phyloP scores from a whole-genome alignment of 1,140 invertebrate species.

The Heliothis subflexa region DNA sequence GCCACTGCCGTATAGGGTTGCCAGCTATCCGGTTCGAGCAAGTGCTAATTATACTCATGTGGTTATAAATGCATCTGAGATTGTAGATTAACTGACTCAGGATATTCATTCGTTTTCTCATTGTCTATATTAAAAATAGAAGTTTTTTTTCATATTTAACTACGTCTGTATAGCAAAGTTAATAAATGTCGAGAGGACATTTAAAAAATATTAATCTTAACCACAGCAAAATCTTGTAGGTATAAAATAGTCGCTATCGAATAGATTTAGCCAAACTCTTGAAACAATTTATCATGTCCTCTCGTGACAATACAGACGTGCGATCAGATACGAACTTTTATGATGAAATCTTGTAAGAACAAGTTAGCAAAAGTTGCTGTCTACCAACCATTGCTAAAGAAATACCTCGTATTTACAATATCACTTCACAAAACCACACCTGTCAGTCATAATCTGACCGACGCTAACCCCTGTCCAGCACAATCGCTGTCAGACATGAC shows the following conservation, averaged over 20 bases:
- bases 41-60: constrained; percentile 8
- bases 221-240: too few species aligned
- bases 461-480: neutral
- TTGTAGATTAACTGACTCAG: neutral
- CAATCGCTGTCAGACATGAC: constrained; percentile 6
- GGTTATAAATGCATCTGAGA: constrained; percentile 12
- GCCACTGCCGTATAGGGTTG: constrained; percentile 24
- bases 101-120: constrained; percentile 4
- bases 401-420: too few species aligned
- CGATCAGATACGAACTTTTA: too few species aligned
- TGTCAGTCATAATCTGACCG: constrained; percentile 13
- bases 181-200: neutral
- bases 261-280: too few species aligned
- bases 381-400: too few species aligned
- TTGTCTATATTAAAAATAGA: neutral
- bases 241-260: too few species aligned
- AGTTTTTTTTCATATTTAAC: neutral
- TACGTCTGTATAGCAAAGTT: neutral
- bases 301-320: too few species aligned
- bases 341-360: too few species aligned
- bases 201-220: neutral
- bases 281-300: too few species aligned
- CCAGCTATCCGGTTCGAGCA: neutral
- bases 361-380: too few species aligned
- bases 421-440: neutral